Percentiles rank a stretch among this genome's conserved stretches.
Conservation (phyloP, 35 echinoderm and acorn worm species). For the Apostichopus japonicus region DNA sequence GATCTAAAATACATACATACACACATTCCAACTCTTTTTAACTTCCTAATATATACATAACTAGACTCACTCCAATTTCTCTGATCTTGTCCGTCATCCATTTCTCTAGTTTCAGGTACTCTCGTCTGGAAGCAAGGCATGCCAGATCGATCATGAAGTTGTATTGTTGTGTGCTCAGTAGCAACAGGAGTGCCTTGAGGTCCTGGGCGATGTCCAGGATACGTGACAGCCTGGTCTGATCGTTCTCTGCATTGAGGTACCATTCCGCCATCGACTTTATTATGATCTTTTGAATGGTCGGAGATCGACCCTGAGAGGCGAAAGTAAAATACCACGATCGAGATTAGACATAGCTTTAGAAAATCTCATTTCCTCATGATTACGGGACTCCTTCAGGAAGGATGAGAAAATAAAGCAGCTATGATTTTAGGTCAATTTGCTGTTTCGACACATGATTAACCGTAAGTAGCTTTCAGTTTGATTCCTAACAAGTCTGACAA, state of each 20-base stretch:
- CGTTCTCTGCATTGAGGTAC: conserved; percentile 93
- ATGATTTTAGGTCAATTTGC: too few species aligned
- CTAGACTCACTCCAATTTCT: conserved; percentile 92
- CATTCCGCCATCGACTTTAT: conserved; percentile 98
- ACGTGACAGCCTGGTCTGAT: conserved; percentile 90
- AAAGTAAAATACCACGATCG: too few species aligned
- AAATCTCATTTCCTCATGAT: too few species aligned
- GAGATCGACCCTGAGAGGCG: conserved; percentile 73
- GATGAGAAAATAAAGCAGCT: too few species aligned
- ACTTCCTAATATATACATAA: too few species aligned
- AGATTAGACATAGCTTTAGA: too few species aligned
- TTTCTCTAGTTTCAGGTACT: conserved; percentile 98
- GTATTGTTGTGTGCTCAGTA: conserved; percentile 93
- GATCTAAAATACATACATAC: too few species aligned
- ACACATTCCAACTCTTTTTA: too few species aligned
- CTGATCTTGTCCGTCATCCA: conserved; percentile 99
- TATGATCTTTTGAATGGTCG: conserved; percentile 85
- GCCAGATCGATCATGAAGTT: conserved; percentile 96
- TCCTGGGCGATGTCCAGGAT: conserved; percentile 99
- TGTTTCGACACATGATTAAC: too few species aligned
- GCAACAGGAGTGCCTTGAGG: conserved; percentile 89
- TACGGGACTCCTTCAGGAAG: too few species aligned
- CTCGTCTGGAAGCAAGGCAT: conserved; percentile 90
- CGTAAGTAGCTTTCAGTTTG: too few species aligned
- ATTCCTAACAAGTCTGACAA: too few species aligned